Evolutionary conservation across 2,113 vertebrate species (phyloP).

Genomic region (Tragulus kanchil): DNA sequence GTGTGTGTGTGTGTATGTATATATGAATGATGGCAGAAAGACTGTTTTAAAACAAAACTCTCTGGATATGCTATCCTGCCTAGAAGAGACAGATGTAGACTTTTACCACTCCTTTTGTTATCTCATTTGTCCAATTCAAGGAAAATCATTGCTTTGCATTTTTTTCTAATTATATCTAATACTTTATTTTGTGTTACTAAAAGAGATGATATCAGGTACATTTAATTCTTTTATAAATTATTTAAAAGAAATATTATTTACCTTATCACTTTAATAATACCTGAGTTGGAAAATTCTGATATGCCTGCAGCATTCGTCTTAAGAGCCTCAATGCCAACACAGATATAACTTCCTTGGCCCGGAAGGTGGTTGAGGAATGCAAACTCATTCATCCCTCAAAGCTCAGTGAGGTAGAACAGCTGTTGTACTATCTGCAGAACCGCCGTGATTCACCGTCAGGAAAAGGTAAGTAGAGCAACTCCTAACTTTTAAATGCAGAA

Average conservation of each 20-base stretch:
- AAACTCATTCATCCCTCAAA: slow-evolving; percentile 96
- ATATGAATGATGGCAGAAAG: slow-evolving; percentile 22
- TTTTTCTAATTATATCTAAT: slow-evolving; percentile 51
- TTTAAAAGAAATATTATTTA: slow-evolving; percentile 17
- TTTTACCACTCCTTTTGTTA: slow-evolving; percentile 30
- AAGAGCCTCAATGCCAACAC: slow-evolving; percentile 97
- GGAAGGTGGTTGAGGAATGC: slow-evolving; percentile 98
- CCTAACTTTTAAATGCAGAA: background rate
- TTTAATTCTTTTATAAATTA: slow-evolving; percentile 14
- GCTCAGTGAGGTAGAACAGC: slow-evolving; percentile 95
- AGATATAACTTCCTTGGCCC: slow-evolving; percentile 94
- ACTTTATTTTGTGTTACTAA: background rate
- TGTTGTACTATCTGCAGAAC: slow-evolving; percentile 97
- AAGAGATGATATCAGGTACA: background rate
- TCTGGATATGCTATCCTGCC: background rate
- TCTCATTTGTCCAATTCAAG: background rate
- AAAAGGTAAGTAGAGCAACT: slow-evolving; percentile 85
- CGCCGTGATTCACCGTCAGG: slow-evolving; percentile 90
- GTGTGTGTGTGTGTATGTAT: background rate
- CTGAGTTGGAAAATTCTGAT: slow-evolving; percentile 43
- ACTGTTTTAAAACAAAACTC: background rate
- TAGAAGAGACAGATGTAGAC: background rate
- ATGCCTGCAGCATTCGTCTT: slow-evolving; percentile 93
- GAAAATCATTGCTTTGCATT: slow-evolving; percentile 33
- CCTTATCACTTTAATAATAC: background rate